These are phyloP conservation scores for Tragopan temminckii DNA, from an alignment of 2,797 vertebrate species.

Conservation along the genomic window DNA sequence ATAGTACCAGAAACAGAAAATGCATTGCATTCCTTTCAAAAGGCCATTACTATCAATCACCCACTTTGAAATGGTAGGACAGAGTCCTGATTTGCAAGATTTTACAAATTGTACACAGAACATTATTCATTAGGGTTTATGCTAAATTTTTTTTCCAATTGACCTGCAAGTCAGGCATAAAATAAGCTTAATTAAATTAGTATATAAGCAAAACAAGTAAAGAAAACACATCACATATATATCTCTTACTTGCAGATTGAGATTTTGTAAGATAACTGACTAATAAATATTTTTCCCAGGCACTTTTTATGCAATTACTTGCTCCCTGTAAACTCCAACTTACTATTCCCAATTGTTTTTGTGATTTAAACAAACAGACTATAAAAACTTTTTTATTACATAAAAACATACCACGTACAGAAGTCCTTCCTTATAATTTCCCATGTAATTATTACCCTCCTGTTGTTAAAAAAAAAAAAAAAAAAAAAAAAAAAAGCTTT, in stretches of 20 bases:
- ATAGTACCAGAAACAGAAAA: background rate
- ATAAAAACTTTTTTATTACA: background rate
- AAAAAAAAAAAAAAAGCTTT: background rate
- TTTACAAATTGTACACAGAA: slow-evolving; percentile 16
- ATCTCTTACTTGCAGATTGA: slow-evolving; percentile 8
- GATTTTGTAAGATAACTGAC: slow-evolving; percentile 2
- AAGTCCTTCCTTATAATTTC: background rate
- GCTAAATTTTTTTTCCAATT: slow-evolving; percentile 36
- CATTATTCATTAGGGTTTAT: slow-evolving; percentile 22
- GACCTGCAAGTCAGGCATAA: slow-evolving; percentile 24
- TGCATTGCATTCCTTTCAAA: background rate
- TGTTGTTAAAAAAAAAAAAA: background rate
- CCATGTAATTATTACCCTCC: background rate
- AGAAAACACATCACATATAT: background rate
- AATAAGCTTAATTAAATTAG: slow-evolving; percentile 27
- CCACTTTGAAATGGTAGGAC: background rate
- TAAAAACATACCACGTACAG: background rate
- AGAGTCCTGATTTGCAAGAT: background rate
- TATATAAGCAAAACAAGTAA: slow-evolving; percentile 28
- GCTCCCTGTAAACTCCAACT: background rate
- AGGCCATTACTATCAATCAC: background rate
- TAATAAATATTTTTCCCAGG: slow-evolving; percentile 23
- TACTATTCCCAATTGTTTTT: background rate
- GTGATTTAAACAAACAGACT: background rate
- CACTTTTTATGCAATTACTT: background rate